Evolutionary conservation across 1,140 invertebrate genomes (phyloP).

Genomic region (Drosophila novamexicana): DNA sequence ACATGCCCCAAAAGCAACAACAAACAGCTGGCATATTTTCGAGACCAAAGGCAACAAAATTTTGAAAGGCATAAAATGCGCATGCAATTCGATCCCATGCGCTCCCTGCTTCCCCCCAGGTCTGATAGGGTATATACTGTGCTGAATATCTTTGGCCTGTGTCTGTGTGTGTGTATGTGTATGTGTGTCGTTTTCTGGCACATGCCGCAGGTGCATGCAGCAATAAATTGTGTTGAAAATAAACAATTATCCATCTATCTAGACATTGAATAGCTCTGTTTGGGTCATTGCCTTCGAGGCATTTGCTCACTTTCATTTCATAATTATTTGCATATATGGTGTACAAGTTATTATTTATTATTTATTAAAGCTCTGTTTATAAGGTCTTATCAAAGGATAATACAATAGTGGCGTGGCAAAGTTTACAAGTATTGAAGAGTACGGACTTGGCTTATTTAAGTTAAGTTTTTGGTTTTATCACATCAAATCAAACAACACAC

Average conservation of each 20-base stretch:
- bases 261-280: slow-evolving; percentile 51
- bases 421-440: too few relatives aligned
- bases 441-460: too few relatives aligned
- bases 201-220: slow-evolving; percentile 64
- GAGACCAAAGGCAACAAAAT: slow-evolving; percentile 35
- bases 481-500: too few relatives aligned
- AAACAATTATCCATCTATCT: slow-evolving; percentile 61
- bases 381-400: not conserved
- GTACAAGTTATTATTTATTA: not conserved
- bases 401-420: too few relatives aligned
- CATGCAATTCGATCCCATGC: slow-evolving; percentile 32
- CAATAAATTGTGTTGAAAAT: slow-evolving; percentile 74
- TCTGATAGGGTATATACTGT: not conserved
- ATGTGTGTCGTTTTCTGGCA: not conserved
- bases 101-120: not conserved
- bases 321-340: slow-evolving; percentile 12
- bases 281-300: not conserved
- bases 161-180: not conserved
- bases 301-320: slow-evolving; percentile 19
- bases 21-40: slow-evolving; percentile 57
- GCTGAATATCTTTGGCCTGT: not conserved
- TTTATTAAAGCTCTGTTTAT: not conserved
- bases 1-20: slow-evolving; percentile 32
- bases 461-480: too few relatives aligned
- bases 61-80: slow-evolving; percentile 42